Evolutionary conservation across 2,797 vertebrate species (phyloP).

Genomic region (Miichthys miiuy): DNA sequence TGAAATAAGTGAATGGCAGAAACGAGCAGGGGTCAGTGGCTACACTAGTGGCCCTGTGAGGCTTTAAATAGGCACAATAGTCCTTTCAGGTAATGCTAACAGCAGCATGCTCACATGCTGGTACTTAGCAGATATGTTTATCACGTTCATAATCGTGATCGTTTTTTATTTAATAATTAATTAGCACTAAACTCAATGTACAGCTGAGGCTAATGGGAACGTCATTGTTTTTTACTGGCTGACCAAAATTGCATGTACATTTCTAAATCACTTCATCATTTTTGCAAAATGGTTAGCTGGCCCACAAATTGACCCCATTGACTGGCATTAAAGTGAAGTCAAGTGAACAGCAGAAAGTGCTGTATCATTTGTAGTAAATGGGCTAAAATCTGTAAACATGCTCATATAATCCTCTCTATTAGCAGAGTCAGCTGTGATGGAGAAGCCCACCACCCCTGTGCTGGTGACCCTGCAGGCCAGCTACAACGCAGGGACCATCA

Average conservation of each 20-base stretch:
- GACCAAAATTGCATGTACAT: neutral
- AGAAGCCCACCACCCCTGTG: conserved; percentile 72
- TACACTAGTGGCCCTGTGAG: neutral
- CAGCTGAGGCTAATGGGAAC: neutral
- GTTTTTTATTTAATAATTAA: too few species aligned
- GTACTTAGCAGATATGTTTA: neutral
- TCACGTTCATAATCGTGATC: too few species aligned
- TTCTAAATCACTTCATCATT: neutral
- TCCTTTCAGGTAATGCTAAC: neutral
- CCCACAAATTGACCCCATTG: neutral
- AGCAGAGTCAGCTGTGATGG: conserved; percentile 46
- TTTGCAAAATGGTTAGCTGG: neutral
- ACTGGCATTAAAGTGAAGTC: neutral
- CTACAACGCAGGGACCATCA: conserved; percentile 61
- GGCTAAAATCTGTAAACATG: conserved; percentile 4
- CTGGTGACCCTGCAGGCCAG: conserved; percentile 86
- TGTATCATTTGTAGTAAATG: neutral
- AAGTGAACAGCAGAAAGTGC: neutral
- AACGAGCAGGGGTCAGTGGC: neutral
- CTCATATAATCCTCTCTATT: neutral
- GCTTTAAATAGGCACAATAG: neutral
- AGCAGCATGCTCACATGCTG: neutral
- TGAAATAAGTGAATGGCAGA: neutral
- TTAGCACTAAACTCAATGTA: neutral
- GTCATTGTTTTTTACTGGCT: neutral